phyloP scores from a whole-genome alignment of 2,113 vertebrate genomes.

The Megaceryle maxima region DNA sequence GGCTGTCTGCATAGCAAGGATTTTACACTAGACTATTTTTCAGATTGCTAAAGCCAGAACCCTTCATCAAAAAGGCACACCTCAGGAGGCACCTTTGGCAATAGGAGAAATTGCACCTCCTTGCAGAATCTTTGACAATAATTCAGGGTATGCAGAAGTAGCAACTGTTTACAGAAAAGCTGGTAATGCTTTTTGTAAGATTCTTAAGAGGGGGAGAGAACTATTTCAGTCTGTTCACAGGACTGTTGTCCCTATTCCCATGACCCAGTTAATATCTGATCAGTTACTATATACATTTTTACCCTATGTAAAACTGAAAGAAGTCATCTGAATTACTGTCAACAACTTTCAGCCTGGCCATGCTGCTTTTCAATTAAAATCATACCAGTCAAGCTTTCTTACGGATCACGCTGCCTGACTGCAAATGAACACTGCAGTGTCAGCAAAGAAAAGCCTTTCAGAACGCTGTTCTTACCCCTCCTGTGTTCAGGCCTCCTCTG shows the following conservation, averaged over 20 bases:
- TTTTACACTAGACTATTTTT: neutral
- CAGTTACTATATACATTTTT: neutral
- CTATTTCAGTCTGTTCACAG: neutral
- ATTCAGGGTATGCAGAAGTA: neutral
- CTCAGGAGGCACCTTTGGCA: neutral
- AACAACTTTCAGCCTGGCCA: neutral
- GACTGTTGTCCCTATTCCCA: neutral
- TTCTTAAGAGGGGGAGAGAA: neutral
- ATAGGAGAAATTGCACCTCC: neutral
- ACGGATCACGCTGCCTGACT: neutral
- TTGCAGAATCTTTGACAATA: neutral
- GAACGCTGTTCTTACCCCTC: neutral
- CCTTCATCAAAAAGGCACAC: neutral
- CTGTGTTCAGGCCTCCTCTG: neutral
- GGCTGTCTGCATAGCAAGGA: neutral
- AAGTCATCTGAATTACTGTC: neutral
- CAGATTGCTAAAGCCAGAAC: neutral
- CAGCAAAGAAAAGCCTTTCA: neutral
- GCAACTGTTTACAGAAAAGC: neutral
- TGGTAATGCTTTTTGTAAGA: neutral
- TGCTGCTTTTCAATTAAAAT: neutral
- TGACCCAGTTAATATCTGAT: neutral
- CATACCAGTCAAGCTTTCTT: neutral
- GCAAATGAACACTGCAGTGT: neutral
- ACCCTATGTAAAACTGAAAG: neutral